phyloP scores from a whole-genome alignment of 2,888 invertebrate species.

The Monopis laevigella region DNA sequence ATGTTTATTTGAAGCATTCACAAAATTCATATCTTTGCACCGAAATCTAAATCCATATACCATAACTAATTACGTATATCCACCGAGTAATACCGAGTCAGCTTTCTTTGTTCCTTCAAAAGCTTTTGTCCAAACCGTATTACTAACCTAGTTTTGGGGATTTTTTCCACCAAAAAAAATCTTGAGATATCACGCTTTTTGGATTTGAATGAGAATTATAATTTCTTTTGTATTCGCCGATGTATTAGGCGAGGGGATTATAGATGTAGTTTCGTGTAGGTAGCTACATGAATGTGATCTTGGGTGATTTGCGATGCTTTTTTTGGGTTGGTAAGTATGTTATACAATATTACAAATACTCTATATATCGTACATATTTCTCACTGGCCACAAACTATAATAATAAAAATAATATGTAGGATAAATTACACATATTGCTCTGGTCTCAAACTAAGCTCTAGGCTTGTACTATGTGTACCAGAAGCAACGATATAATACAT shows the following conservation, averaged over 20 bases:
- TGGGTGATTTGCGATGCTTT: conserved; percentile 14
- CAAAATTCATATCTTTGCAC: conserved; percentile 49
- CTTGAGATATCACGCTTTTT: conserved; percentile 57
- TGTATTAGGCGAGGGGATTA: conserved; percentile 47
- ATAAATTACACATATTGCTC: too few relatives aligned
- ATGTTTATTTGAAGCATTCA: conserved; percentile 57
- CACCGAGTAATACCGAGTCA: conserved; percentile 56
- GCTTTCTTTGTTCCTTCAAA: conserved; percentile 43
- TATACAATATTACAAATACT: conserved; percentile 5
- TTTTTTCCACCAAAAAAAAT: conserved; percentile 45
- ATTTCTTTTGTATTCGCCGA: conserved; percentile 44
- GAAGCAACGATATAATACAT: too few relatives aligned
- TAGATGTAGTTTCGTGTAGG: conserved; percentile 28
- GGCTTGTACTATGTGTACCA: too few relatives aligned
- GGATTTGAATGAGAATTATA: conserved; percentile 54
- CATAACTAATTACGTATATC: conserved; percentile 68
- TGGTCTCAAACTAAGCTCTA: too few relatives aligned
- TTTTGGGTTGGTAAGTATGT: conserved; percentile 11
- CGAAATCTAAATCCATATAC: conserved; percentile 66
- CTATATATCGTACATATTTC: too few relatives aligned
- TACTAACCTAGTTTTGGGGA: conserved; percentile 66
- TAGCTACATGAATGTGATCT: conserved; percentile 10
- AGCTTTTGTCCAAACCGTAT: conserved; percentile 48
- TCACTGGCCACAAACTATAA: too few relatives aligned
- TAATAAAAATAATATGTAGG: too few relatives aligned